A percentile compares a stretch with the other conserved stretches of the same genome.
phyloP scores from a whole-genome alignment of 2,113 vertebrate species.

The Otocyon megalotis region DNA sequence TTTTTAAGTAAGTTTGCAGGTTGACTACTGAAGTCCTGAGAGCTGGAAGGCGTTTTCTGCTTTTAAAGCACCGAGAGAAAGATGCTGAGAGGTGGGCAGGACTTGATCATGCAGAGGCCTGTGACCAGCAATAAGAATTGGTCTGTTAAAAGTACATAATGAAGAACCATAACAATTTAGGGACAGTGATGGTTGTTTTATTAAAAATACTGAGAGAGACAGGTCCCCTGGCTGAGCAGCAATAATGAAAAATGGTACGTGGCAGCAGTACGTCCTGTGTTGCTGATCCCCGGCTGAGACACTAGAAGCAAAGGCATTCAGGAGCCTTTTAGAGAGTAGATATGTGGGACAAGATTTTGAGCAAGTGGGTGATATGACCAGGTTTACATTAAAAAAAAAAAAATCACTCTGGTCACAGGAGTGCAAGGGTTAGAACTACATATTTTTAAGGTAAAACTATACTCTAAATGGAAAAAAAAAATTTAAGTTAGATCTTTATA shows the following conservation, averaged over 20 bases:
- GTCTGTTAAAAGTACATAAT: background rate
- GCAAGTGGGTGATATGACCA: background rate
- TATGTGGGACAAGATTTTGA: background rate
- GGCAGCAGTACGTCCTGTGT: background rate
- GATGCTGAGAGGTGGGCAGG: background rate
- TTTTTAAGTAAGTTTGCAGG: background rate
- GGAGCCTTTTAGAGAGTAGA: background rate
- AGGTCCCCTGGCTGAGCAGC: background rate
- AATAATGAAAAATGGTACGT: accelerated
- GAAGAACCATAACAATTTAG: background rate
- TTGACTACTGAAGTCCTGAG: background rate
- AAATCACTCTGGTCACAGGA: background rate
- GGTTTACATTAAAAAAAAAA: background rate
- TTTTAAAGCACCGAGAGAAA: background rate
- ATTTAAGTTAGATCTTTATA: slow-evolving; percentile 44
- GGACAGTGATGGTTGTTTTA: background rate
- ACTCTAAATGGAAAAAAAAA: background rate
- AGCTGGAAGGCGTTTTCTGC: background rate
- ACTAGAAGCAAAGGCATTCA: no score
- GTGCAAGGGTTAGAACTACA: background rate
- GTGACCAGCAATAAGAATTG: background rate
- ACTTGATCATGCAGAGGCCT: background rate
- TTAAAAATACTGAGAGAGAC: background rate
- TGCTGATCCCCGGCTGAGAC: background rate
- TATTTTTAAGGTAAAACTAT: slow-evolving; percentile 17